Evolutionary conservation across 2,888 invertebrate genomes (phyloP).

Genomic region (Drosophila birchii): DNA sequence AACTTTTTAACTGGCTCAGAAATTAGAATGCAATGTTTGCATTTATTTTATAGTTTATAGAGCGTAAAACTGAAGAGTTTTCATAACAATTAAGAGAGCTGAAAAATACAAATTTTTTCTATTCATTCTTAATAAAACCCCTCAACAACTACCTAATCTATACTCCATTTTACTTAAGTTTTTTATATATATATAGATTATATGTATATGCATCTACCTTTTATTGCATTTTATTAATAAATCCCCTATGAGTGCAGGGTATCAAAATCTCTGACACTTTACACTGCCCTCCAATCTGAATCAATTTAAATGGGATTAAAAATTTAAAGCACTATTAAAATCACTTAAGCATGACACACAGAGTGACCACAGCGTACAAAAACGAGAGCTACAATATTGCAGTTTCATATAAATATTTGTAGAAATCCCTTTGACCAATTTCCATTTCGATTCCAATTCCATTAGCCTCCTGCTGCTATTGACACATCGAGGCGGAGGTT

Average conservation of each 20-base stretch:
- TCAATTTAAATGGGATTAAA: neutral
- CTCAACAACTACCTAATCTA: neutral
- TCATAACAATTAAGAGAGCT: too few species aligned
- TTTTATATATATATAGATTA: too few species aligned
- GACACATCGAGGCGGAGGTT: conserved; percentile 49
- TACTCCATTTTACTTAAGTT: too few species aligned
- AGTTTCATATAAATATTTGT: conserved; percentile 61
- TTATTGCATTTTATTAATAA: neutral
- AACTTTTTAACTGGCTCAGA: neutral
- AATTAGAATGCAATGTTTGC: neutral
- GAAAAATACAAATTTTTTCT: too few species aligned
- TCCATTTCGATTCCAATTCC: conserved; percentile 69
- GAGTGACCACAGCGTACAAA: conserved; percentile 18
- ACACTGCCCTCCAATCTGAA: neutral
- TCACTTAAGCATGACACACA: conserved; percentile 25
- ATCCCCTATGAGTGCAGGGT: neutral
- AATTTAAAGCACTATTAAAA: conserved; percentile 7
- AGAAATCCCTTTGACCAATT: conserved; percentile 41
- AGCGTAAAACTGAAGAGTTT: neutral
- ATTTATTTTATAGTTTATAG: neutral
- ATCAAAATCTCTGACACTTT: neutral
- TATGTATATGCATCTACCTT: too few species aligned
- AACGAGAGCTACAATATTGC: conserved; percentile 21
- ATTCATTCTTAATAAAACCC: neutral
- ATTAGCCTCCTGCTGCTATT: conserved; percentile 64